These are phyloP conservation scores for Cricetomys ansorgei DNA, from an alignment of 2,113 vertebrate genomes.

Conservation along the genomic window DNA sequence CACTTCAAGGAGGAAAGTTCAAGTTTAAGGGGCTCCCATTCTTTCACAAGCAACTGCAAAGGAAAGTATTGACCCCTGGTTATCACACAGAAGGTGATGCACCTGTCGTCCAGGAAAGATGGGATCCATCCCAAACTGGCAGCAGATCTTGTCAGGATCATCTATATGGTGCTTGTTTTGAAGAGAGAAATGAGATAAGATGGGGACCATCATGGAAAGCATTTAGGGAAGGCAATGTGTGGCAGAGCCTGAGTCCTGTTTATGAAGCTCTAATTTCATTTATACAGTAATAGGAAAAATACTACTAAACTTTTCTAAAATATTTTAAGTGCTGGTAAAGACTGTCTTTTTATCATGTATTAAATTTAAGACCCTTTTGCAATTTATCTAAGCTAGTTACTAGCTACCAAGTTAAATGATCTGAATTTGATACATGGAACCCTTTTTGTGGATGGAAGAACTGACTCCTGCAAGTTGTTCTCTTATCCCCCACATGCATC, in stretches of 20 bases:
- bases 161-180: neutral
- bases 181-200: neutral
- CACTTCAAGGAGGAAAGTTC: neutral
- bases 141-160: neutral
- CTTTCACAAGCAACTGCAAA: neutral
- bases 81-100: neutral
- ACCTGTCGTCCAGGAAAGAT: neutral
- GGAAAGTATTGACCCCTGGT: neutral
- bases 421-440: neutral
- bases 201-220: neutral
- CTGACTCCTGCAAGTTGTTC: neutral
- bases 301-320: neutral
- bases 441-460: neutral
- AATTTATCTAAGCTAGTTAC: neutral
- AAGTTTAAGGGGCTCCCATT: too few relatives aligned
- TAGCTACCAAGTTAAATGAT: neutral
- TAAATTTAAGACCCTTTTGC: neutral
- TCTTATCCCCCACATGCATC: neutral
- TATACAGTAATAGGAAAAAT: neutral
- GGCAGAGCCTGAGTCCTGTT: neutral
- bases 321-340: neutral
- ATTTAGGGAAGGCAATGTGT: fast-evolving
- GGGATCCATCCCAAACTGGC: neutral
- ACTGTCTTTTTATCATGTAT: neutral
- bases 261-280: neutral